Evolutionary conservation across 2,113 vertebrate genomes (phyloP), one percentile per base, ranked within the genome.

Genomic region (Scartelaos histophorus): DNA sequence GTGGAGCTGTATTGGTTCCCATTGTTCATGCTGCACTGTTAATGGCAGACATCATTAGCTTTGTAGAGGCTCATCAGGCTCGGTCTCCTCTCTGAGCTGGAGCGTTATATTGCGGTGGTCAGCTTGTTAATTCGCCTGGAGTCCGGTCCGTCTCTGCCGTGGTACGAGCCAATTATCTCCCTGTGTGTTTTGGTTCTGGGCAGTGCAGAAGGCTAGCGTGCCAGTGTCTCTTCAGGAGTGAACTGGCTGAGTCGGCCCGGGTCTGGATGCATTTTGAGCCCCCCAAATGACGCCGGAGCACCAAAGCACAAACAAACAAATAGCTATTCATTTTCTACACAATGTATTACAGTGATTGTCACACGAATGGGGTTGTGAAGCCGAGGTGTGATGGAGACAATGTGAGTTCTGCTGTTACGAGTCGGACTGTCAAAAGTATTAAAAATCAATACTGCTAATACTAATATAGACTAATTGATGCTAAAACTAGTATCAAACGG

Each of bases 111-210:
- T 76, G 74, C 81, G 54, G 74, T 29, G 75, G 80, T 83, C 76
- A 84, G 79, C 84, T 83, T 60, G 51, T 90, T 88, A 84, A 84
- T 83, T 85, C 61, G 67, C 73, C 71, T 78, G 58, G 10, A 69
- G 17, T 53, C 51, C n/a, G 7, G 51, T 72, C 82, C 75, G 82
- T 86, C 71, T 66, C 78, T 73, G 80, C 80, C 73, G 71, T 68
- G 78, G 85, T 84, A 77, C 65, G 38, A 74, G 74, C 79, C 87
- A 88, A 87, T 84, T 84, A 90, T 81, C 79, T 21, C 51, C 71
- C 71, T 64, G 53, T 64, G 62, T 64, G 62, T 84, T 85, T 75
- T 66, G 22, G 54, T 76, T 69, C 75, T 85, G 79, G 71, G 76
- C 38, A 22, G 58, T 58, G 76, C 51, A 65, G 19, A 46, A 71